Evolutionary conservation across 2,113 vertebrate genomes (phyloP), one percentile per base, ranked within the genome.

Genomic region (Nothoprocta pentlandii): DNA sequence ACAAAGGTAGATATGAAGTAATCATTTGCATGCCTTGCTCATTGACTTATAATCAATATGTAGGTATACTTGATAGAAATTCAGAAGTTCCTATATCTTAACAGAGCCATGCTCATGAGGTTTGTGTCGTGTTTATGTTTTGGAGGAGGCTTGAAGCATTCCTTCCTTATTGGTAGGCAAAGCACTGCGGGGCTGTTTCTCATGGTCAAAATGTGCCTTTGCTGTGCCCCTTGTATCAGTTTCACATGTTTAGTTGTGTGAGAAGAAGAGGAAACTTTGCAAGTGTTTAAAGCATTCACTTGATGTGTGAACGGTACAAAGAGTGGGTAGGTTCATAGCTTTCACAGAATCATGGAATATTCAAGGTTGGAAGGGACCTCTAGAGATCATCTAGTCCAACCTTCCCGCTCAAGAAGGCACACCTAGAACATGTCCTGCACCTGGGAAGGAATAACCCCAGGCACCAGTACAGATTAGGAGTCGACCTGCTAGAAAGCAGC

Each of bases 1-100:
- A 97, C 88, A 97, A 98, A 98, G 99, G 99, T 99, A 98, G 80
- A 92, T 97, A 89, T 67, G 21, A 80, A 75, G 44, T 3, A 23
- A 16, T 56, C 53, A 87, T 75, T 4, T 44, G 84, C 5, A 1
- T 79, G 2, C 47, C 15, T 83, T 90, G 69, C 25, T 13, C 3
- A 1, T 77, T 85, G 49, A 74, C 16, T 80, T 85, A 20, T 53
- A 77, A 42, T 8, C 2, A 1, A 5, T 78, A 59, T 4, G 28
- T 62, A 9, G n/a, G 59, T 78, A 49, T 12, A 81, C 16, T n/a
- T 91, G 42, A 4, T 54, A 42, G 13, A 85, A 85, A n/a, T 68
- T 62, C 58, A 36, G 15, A 30, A 14, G 13, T 53, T 88, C 46
- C 21, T 73, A 1, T 58, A n/a, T 73, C 20, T 44, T 62, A 36